Evolutionary conservation across 2,888 invertebrate genomes (phyloP).

Genomic region (Erpobdella octoculata): DNA sequence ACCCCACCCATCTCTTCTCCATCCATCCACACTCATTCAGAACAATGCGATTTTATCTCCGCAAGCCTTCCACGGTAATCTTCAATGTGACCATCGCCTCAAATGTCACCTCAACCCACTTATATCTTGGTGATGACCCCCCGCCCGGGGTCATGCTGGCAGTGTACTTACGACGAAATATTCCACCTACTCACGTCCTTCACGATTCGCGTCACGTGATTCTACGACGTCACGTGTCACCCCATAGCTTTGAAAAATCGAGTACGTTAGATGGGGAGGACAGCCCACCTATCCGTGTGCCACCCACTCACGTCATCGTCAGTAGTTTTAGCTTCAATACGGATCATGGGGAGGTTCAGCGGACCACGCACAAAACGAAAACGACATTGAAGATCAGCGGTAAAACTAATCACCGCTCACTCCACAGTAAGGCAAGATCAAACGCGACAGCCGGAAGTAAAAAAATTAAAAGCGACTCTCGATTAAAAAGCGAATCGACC

Average conservation of each 20-base stretch:
- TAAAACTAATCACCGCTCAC: no score
- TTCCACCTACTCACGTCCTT: conserved; percentile 3
- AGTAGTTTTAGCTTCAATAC: background rate
- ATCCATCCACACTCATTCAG: background rate
- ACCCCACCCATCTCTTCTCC: background rate
- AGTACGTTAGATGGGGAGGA: no score
- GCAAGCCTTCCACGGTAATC: background rate
- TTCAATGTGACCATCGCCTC: background rate
- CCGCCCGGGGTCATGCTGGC: background rate
- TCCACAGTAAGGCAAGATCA: no score
- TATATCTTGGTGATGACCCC: background rate
- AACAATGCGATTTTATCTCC: background rate
- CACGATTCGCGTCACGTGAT: conserved; percentile 10
- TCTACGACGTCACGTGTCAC: conserved; percentile 11
- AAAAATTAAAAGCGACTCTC: background rate
- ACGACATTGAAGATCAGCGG: background rate
- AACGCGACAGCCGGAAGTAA: no score
- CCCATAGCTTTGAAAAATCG: no score
- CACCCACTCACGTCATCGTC: background rate
- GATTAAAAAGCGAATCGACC: no score
- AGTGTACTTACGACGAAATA: background rate
- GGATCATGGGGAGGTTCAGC: background rate
- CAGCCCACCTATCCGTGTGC: no score
- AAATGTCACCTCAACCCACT: background rate
- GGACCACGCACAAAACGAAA: background rate